Evolutionary conservation across 2,797 vertebrate genomes (phyloP).

Genomic region (Prionace glauca): DNA sequence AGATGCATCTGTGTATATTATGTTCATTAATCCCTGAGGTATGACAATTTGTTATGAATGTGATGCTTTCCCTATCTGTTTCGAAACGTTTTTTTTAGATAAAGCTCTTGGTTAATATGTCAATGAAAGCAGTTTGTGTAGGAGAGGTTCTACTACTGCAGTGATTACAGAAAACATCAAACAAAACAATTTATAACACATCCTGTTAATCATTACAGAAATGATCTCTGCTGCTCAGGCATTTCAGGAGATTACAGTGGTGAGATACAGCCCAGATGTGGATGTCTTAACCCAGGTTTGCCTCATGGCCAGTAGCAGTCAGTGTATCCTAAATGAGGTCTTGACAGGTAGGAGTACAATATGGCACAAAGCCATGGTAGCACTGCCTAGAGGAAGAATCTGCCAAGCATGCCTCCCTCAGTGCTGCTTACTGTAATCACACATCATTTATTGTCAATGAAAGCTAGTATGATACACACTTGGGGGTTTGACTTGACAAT

Average conservation of each 20-base stretch:
- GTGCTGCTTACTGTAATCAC: conserved; percentile 55
- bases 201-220: conserved; percentile 39
- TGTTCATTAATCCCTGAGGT: conserved; percentile 30
- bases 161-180: conserved; percentile 37
- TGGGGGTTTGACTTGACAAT: conserved; percentile 55
- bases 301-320: conserved; percentile 43
- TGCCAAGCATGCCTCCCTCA: conserved; percentile 56
- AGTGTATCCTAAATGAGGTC: conserved; percentile 42
- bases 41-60: conserved; percentile 33
- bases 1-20: neutral
- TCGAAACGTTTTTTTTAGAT: conserved; percentile 24
- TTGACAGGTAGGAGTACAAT: conserved; percentile 50
- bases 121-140: conserved; percentile 19
- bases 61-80: conserved; percentile 21
- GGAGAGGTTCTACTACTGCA: conserved; percentile 31
- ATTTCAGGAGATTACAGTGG: neutral
- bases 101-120: conserved; percentile 30
- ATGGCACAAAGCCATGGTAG: conserved; percentile 50
- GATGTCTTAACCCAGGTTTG: conserved; percentile 37
- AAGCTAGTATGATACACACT: conserved; percentile 53
- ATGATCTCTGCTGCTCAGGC: neutral
- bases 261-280: conserved; percentile 42
- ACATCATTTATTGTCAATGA: conserved; percentile 66
- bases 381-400: conserved; percentile 42
- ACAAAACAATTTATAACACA: conserved; percentile 37